A percentile compares a stretch with the other conserved stretches of the same genome.
These are phyloP conservation scores for Psococerastis gibbosa DNA, from an alignment of 2,888 invertebrate genomes.

Conservation along the genomic window DNA sequence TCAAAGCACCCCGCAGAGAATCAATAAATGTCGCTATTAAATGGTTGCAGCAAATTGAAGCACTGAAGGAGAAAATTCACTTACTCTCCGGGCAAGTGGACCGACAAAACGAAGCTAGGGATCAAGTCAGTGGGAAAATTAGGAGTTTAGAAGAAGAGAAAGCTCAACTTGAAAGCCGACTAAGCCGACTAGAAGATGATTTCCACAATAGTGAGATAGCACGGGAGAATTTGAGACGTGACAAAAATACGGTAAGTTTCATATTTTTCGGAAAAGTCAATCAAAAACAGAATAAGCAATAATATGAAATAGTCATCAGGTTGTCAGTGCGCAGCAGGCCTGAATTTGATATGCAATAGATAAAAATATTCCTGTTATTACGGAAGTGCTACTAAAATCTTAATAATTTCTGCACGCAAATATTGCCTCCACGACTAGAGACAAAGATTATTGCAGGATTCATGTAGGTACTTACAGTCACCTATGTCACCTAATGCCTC, in stretches of 20 bases:
- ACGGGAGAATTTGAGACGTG: constrained; percentile 50
- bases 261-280: not conserved
- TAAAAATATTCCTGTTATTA: no score
- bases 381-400: no score
- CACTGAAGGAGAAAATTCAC: constrained; percentile 53
- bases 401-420: no score
- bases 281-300: not conserved
- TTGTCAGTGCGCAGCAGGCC: not conserved
- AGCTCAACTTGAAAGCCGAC: constrained; percentile 46
- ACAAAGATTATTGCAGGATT: no score
- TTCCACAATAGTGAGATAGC: constrained; percentile 50
- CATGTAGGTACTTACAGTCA: no score
- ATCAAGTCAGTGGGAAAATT: constrained; percentile 40
- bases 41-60: constrained; percentile 51
- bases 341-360: no score
- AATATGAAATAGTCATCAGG: not conserved
- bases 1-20: no score
- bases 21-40: no score
- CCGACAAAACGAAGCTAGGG: constrained; percentile 44
- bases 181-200: constrained; percentile 65
- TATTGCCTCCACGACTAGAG: no score
- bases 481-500: no score
- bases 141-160: constrained; percentile 58
- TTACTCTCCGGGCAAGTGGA: constrained; percentile 52
- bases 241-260: constrained; percentile 51